A percentile compares a stretch with the other conserved stretches of the same genome.
Conservation (phyloP, 2,113 vertebrate species). For the Podiceps cristatus region DNA sequence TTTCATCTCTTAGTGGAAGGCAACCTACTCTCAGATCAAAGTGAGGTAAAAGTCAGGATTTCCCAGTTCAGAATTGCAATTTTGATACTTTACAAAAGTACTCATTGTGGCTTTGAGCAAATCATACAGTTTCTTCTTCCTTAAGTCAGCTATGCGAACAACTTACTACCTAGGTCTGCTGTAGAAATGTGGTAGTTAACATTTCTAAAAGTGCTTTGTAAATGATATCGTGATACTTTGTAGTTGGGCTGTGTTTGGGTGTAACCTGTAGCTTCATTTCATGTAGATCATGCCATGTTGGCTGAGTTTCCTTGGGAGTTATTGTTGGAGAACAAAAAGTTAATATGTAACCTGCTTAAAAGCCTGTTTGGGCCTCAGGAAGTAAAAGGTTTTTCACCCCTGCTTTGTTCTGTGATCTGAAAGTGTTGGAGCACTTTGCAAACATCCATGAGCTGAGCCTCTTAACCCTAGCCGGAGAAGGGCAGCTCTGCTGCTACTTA, state of each 20-base stretch:
- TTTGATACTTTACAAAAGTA: neutral
- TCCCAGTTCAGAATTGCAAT: neutral
- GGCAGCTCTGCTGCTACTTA: neutral
- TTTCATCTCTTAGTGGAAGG: conserved; percentile 5
- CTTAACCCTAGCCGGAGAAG: neutral
- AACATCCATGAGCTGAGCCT: neutral
- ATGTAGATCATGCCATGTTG: neutral
- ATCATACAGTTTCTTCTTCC: neutral
- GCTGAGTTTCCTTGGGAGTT: neutral
- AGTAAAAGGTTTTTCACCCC: neutral
- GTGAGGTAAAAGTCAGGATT: conserved; percentile 14
- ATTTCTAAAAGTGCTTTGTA: neutral
- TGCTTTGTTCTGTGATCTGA: neutral
- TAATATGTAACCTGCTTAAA: neutral
- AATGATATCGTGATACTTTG: neutral
- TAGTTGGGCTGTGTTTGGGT: neutral
- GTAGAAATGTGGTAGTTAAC: neutral
- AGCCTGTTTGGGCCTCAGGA: neutral
- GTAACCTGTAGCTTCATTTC: neutral
- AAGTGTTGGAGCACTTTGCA: neutral
- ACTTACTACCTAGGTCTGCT: neutral
- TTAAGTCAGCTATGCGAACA: neutral
- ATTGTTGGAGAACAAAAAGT: neutral
- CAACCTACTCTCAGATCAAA: conserved; percentile 33
- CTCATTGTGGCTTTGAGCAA: neutral